Base-by-base conservation (phyloP, 2,797 vertebrate genomes). In the Adelosebastes latens region DNA sequence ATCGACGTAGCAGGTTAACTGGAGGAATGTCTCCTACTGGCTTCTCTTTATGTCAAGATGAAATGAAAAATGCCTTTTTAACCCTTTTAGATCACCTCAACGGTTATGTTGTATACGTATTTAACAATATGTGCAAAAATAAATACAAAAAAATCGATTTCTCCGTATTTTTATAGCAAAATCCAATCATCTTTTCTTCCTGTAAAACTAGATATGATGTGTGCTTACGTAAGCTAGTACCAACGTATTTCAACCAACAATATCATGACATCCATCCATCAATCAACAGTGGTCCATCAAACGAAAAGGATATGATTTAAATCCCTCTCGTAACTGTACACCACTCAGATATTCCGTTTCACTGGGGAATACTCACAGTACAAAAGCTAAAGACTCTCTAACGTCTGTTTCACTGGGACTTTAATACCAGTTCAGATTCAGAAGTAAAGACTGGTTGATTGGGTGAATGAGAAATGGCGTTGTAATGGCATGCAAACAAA, bases 71-170 rank as follows among this genome's bases (percentile, higher is more conserved):
- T 52, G 46, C 8, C 46, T n/a, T 52, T 52, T 4, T 52, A 52
- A 52, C 46, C 46, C 18, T 4, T n/a, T 52, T 20, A 52, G 46
- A 52, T n/a, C 1, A 52, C 46, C 46, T 52, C 46, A 20, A 9
- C 8, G 8, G 8, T n/a, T 20, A 52, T 52, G 18, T 52, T 52
- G 46, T 52, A n/a, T 0, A 52, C 8, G 0, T 0, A n/a, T n/a
- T 52, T n/a, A 52, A 52, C 18, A 52, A n/a, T 52, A 52, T 52
- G 18, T 52, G 46, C 18, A 52, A 52, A 49, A 52, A 52, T 18
- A 0, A 46, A 46, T 18, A 8, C 1, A 8, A 46, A 46, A 36
- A 12, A 36, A 36, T 36, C 10, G 4, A 36, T 36, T 36, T 36
- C 34, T 36, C 7, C 7, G 18, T 49, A 52, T n/a, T 52, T 52